phyloP scores from a whole-genome alignment of 2,888 invertebrate genomes.

The Tetranychus piercei region DNA sequence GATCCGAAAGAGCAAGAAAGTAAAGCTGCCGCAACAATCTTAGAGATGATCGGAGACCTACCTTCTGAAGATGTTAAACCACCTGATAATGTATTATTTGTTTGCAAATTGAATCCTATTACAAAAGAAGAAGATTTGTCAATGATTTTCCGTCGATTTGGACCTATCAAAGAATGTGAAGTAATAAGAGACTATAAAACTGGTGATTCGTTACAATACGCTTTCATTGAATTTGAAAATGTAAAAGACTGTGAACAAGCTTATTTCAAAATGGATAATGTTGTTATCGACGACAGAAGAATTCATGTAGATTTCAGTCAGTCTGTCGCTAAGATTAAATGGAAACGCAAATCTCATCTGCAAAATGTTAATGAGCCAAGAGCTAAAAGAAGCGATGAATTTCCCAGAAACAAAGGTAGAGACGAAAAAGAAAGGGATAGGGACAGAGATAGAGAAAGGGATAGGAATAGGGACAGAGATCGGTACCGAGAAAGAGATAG shows the following conservation, averaged over 20 bases:
- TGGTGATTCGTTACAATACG: constrained; percentile 89
- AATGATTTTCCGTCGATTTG: constrained; percentile 92
- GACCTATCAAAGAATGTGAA: constrained; percentile 74
- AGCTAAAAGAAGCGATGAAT: neutral
- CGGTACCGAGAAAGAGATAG: neutral
- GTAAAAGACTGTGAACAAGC: constrained; percentile 67
- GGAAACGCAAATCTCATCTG: constrained; percentile 39
- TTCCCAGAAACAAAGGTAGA: neutral
- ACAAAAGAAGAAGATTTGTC: constrained; percentile 92
- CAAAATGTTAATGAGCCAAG: neutral
- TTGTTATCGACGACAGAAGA: constrained; percentile 87
- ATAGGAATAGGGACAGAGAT: neutral
- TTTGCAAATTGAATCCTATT: constrained; percentile 95
- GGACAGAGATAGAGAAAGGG: neutral
- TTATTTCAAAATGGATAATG: constrained; percentile 99
- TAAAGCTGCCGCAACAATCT: constrained; percentile 81
- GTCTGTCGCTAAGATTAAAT: constrained; percentile 81
- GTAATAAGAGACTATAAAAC: constrained; percentile 82
- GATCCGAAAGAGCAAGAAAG: constrained; percentile 51
- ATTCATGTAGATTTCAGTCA: constrained; percentile 99
- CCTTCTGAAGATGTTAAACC: constrained; percentile 94
- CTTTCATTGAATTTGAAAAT: constrained; percentile 91
- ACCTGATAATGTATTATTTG: constrained; percentile 95
- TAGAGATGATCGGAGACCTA: constrained; percentile 94
- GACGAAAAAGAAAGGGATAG: neutral